Evolutionary conservation across 2,797 vertebrate genomes (phyloP).

Genomic region (Ficedula albicollis): DNA sequence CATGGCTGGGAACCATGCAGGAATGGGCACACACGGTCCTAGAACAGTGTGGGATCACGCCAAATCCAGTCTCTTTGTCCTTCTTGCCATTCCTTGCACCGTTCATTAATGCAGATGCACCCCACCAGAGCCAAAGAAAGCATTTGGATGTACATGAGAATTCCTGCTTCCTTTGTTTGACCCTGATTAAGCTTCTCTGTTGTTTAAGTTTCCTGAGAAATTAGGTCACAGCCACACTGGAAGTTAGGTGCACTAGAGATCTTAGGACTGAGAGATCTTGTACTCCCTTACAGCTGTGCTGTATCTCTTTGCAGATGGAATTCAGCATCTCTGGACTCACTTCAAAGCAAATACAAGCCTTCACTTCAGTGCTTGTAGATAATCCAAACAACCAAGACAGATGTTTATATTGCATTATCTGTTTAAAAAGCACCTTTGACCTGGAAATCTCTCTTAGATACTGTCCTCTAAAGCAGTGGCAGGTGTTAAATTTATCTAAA

Average conservation of each 20-base stretch:
- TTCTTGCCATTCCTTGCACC: neutral
- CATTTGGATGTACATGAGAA: neutral
- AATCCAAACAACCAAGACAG: neutral
- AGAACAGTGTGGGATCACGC: fast-evolving
- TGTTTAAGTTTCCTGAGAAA: neutral
- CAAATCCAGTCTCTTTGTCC: neutral
- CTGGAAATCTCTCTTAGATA: neutral
- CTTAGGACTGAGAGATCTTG: neutral
- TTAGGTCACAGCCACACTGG: neutral
- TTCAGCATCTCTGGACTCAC: neutral
- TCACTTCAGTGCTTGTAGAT: neutral
- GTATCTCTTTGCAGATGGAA: neutral
- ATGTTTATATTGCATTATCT: neutral
- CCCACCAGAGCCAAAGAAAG: neutral
- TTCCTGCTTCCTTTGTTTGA: neutral
- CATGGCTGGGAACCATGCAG: neutral
- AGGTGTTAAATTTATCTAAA: neutral
- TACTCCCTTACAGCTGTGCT: neutral
- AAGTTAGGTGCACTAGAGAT: neutral
- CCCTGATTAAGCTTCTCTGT: neutral
- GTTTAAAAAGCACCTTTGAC: neutral
- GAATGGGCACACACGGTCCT: neutral
- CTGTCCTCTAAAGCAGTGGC: neutral
- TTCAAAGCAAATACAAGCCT: constrained; percentile 12
- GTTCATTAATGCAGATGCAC: neutral